A percentile compares a stretch with the other conserved stretches of the same genome.
phyloP scores from a whole-genome alignment of 2,888 invertebrate genomes.

The Sesia bembeciformis region DNA sequence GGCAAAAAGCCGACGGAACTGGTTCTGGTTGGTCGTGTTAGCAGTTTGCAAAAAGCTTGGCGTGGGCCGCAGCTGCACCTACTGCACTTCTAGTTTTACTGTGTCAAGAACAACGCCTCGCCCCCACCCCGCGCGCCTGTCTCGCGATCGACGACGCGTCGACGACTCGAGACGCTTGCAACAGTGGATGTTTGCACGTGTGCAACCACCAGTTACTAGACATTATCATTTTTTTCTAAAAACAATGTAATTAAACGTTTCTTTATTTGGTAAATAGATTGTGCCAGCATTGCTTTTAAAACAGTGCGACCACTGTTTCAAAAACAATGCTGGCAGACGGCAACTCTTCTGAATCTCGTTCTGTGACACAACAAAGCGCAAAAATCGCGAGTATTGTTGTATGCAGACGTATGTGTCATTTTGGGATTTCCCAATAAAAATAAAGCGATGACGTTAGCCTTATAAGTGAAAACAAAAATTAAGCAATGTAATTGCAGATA shows the following conservation, averaged over 20 bases:
- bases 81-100: constrained; percentile 74
- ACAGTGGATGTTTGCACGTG: constrained; percentile 25
- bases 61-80: constrained; percentile 69
- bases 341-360: not conserved
- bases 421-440: constrained; percentile 11
- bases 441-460: constrained; percentile 29
- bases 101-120: constrained; percentile 73
- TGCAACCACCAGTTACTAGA: constrained; percentile 21
- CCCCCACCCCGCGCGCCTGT: constrained; percentile 40
- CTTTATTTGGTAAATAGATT: constrained; percentile 22
- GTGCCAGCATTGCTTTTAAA: constrained; percentile 2
- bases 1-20: constrained; percentile 14
- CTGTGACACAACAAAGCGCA: not conserved
- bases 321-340: constrained; percentile 13
- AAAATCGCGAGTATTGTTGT: not conserved
- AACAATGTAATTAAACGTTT: constrained; percentile 19
- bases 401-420: no score
- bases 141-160: constrained; percentile 29
- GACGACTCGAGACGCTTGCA: constrained; percentile 30
- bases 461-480: constrained; percentile 39
- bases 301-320: constrained; percentile 14
- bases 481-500: constrained; percentile 40
- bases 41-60: constrained; percentile 59
- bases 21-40: constrained; percentile 34
- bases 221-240: constrained; percentile 20